phyloP scores from a whole-genome alignment of 2,113 vertebrate genomes.

The Scomber scombrus region DNA sequence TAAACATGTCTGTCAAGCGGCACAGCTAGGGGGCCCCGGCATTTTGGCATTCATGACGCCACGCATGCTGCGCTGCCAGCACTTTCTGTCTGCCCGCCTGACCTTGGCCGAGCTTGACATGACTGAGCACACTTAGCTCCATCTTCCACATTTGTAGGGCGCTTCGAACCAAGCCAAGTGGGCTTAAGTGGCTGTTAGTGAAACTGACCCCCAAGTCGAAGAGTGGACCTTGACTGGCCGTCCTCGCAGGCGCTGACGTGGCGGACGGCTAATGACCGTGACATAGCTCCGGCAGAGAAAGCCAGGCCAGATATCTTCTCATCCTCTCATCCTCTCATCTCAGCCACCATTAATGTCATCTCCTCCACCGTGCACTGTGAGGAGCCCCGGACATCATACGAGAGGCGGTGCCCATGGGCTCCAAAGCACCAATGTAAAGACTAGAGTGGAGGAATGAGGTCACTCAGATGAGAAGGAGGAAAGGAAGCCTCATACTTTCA shows the following conservation, averaged over 20 bases:
- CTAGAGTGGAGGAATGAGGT: conserved; percentile 46
- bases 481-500: conserved; percentile 25
- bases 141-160: conserved; percentile 58
- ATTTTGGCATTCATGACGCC: conserved; percentile 69
- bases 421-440: conserved; percentile 36
- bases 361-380: conserved; percentile 20
- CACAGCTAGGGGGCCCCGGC: conserved; percentile 49
- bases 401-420: conserved; percentile 3
- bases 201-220: conserved; percentile 62
- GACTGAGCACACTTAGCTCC: conserved; percentile 59
- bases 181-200: conserved; percentile 72
- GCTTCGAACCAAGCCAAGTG: conserved; percentile 58
- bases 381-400: conserved; percentile 22
- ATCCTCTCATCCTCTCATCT: conserved; percentile 58
- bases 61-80: conserved; percentile 46
- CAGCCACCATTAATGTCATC: conserved; percentile 42
- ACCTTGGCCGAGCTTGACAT: conserved; percentile 68
- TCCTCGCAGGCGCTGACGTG: conserved; percentile 30
- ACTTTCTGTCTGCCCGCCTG: conserved; percentile 54
- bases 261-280: conserved; percentile 53
- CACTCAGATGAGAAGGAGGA: conserved; percentile 42
- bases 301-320: conserved; percentile 46
- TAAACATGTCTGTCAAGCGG: conserved; percentile 81
- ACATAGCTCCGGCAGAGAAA: conserved; percentile 49
- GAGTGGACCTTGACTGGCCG: conserved; percentile 59